Base-by-base conservation (phyloP, 2,113 vertebrate species). In the Mohoua ochrocephala region DNA sequence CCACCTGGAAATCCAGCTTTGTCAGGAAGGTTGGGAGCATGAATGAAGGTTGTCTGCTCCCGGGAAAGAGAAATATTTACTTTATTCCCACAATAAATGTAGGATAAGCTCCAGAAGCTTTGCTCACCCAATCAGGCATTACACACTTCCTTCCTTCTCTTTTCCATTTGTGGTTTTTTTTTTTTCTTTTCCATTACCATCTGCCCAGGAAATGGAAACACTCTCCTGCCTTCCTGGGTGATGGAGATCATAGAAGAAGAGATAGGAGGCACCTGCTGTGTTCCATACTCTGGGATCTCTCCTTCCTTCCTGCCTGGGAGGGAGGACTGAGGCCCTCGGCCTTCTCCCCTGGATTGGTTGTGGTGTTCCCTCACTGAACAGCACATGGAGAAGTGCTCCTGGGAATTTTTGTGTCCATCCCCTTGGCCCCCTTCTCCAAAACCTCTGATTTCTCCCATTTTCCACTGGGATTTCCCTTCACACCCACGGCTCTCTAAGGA, bases 401-500 rank as follows among this genome's bases (percentile, higher is more conserved):
- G 39, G 9, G 13, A 17, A 9, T 23, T 60, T 33, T 7, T 69
- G 35, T 8, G 39, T 35, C 39, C 56, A 44, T 17, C 14, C 23
- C 13, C 12, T 61, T 18, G 35, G 6, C 5, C 39, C 28, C 18
- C 22, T 35, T 28, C 57, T 56, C 39, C 41, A 14, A 64, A 31
- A 17, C 6, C 20, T 47, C 15, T 9, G 35, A 27, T 56, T 90
- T 71, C 44, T 67, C 44, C 27, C 30, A 7, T 71, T 79, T 76
- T 54, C 41, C 13, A 0, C 39, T 10, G 18, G 30, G 14, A 59
- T 42, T n/a, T 77, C 31, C 64, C 53, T 80, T 52, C 26, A 24
- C 7, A 15, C 10, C 12, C 15, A 13, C 0, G 0, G 19, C 42
- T 83, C 21, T 68, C 70, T 1, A 5, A 64, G 69, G 59, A 53